phyloP scores from a whole-genome alignment of 2,113 vertebrate genomes.

The Psilopogon haemacephalus region DNA sequence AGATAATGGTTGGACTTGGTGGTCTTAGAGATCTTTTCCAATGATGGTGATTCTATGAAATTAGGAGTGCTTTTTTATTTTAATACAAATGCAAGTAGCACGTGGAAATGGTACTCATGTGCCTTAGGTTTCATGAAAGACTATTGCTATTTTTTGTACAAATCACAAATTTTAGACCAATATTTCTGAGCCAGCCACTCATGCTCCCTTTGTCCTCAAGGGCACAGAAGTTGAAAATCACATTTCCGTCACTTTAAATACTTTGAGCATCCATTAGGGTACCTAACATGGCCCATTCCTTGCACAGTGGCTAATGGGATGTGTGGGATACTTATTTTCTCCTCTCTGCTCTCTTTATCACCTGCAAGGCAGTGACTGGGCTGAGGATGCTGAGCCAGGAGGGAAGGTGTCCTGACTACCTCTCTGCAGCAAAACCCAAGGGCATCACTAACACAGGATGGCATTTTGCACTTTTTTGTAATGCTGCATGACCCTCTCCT shows the following conservation, averaged over 20 bases:
- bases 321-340: neutral
- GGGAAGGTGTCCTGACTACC: neutral
- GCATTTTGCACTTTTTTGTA: neutral
- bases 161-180: neutral
- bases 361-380: neutral
- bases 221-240: neutral
- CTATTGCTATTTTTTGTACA: neutral
- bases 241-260: neutral
- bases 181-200: neutral
- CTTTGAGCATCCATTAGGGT: neutral
- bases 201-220: neutral
- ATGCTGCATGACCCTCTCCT: neutral
- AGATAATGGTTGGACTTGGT: no score
- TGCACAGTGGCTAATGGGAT: neutral
- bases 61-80: neutral
- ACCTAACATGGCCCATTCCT: neutral
- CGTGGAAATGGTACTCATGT: neutral
- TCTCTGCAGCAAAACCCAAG: neutral
- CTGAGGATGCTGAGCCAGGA: neutral
- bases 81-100: neutral
- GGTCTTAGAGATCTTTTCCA: no score
- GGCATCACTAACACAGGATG: accelerated
- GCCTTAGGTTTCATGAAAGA: neutral
- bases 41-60: no score
- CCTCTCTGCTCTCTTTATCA: neutral